Evolutionary conservation across 2,797 vertebrate species (phyloP), one percentile per base, ranked within the genome.

Genomic region (Hirundo rustica): DNA sequence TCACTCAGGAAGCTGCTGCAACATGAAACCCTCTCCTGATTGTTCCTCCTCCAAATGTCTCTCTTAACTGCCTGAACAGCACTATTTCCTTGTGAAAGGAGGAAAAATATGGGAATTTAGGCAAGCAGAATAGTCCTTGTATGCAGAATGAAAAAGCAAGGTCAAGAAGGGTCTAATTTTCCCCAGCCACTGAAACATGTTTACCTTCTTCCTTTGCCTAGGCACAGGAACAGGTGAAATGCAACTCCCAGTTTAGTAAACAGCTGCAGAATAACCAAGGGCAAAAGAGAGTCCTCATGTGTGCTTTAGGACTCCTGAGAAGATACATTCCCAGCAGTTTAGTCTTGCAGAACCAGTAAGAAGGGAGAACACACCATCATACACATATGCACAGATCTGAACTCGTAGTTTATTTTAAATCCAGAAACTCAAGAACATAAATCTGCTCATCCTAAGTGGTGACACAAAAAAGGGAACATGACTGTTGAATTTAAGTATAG

Each of bases 11-110:
- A 96, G 78, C 68, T 0, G 22, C 74, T 91, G 92, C 95, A 95
- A 94, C 82, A 82, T 83, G 85, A 95, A 94, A 94, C 93, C 72
- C 51, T 91, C 71, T 93, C 79, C 86, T 93, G 91, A 91, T 92
- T 95, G 75, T 90, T 94, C 82, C 82, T 96, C 32, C 67, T 93
- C 78, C 78, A 92, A 94, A 94, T 76, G 80, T 57, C 50, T 88
- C 85, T 95, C 72, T 92, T 51, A 72, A 2, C 65, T 68, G 79
- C 36, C 50, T 77, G 42, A 93, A 30, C 45, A 64, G 30, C 32
- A 58, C 38, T 66, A 32, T 89, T 93, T 91, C 81, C 81, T 72
- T 48, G 58, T 89, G 61, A 92, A 96, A 85, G 38, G 68, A 74
- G 66, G 53, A n/a, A 95, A 85, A 93, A 94, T 58, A 71, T 13